Base-by-base conservation (phyloP, 2,797 vertebrate species). In the Macroramphosus scolopax region DNA sequence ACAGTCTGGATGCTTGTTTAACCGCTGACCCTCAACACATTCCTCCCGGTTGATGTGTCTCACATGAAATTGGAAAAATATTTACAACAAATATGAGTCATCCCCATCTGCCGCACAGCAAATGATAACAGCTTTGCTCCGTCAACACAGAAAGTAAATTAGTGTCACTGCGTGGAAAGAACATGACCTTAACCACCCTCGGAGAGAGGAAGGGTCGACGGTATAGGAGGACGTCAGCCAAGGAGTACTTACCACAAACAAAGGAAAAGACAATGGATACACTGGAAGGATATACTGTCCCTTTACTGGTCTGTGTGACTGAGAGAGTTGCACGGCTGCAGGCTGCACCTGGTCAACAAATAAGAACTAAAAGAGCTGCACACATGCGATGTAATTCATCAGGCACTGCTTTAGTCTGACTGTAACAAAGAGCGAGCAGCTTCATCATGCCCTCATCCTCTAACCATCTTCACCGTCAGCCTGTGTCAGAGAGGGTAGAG, bases 341-440 rank as follows among this genome's bases (percentile, higher is more conserved):
- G 36, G 53, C 31, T 29, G 50, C 17, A 15, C 33, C 25, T 44
- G 53, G 66, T 72, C 24, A 51, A 48, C 31, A 11, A 17, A 33
- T 59, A 63, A 62, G 62, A 13, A 34, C 61, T 59, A 72, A 75
- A 72, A 44, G 68, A 72, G 51, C 51, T 52, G 52, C 71, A 74
- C 78, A 78, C 67, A 57, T 40, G 18, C 51, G 26, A 7, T 44
- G 57, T 68, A 52, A 67, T 31, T 53, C 57, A 66, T 62, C 68
- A 67, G 48, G 50, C 53, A 13, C 44, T 11, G 59, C 49, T 67
- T 60, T 32, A 51, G 15, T 63, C 54, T 6, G 16, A 5, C 7
- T 17, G 59, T 64, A 64, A 78, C 78, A 73, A 51, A 81, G 66
- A 77, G 70, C 68, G 68, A 49, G 71, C 71, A 15, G 48, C 48